Conservation (phyloP, 2,797 vertebrate species). For the Gouania willdenowi region DNA sequence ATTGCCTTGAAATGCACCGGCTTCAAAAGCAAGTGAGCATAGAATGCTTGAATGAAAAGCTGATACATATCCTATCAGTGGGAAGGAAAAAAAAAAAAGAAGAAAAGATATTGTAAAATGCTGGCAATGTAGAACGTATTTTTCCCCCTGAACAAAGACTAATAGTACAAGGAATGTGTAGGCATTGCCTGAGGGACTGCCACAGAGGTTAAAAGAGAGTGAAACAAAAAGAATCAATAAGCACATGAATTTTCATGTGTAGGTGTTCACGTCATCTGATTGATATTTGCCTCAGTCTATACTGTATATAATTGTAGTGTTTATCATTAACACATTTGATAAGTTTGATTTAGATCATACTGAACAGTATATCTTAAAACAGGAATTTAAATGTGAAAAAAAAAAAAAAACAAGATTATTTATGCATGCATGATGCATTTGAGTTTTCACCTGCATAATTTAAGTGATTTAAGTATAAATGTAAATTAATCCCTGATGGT, state of each 20-base stretch:
- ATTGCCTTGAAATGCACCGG: constrained; percentile 70
- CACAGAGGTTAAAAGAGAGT: constrained; percentile 26
- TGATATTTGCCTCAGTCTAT: constrained; percentile 28
- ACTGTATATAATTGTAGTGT: too few relatives aligned
- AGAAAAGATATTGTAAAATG: constrained; percentile 59
- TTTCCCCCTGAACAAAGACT: constrained; percentile 54
- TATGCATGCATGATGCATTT: too few relatives aligned
- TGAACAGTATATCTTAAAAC: too few relatives aligned
- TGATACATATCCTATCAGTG: constrained; percentile 56
- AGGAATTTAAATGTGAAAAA: too few relatives aligned
- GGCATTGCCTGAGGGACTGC: constrained; percentile 39
- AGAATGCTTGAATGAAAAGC: constrained; percentile 60
- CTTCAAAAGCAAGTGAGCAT: constrained; percentile 73
- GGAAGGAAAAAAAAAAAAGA: constrained; percentile 23
- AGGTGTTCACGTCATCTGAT: constrained; percentile 45
- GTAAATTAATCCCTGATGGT: too few relatives aligned
- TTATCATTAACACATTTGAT: constrained; percentile 9
- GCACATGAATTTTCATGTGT: constrained; percentile 53
- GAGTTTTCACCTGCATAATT: too few relatives aligned
- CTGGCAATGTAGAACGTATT: constrained; percentile 58
- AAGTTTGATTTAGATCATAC: too few relatives aligned
- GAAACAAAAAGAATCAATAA: constrained; percentile 62
- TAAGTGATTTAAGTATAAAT: too few relatives aligned
- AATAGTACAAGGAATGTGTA: constrained; percentile 46
- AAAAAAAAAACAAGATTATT: too few relatives aligned